Evolutionary conservation across 2,113 vertebrate species (phyloP).

Genomic region (Haemorhous mexicanus): DNA sequence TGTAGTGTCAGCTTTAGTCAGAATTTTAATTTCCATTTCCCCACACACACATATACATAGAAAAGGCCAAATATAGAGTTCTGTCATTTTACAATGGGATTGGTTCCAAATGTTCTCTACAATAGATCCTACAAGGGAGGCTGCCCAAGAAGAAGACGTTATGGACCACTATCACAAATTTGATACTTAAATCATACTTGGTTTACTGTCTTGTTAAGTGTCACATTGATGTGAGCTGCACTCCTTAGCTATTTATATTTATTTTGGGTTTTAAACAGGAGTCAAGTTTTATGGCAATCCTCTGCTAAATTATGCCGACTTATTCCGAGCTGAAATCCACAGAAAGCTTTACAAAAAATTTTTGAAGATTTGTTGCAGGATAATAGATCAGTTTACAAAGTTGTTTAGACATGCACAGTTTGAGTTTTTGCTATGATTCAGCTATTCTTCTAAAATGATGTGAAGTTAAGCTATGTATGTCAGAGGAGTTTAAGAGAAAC

Average conservation of each 20-base stretch:
- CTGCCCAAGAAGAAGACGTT: neutral
- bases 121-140: neutral
- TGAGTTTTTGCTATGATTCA: neutral
- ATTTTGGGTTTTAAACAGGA: neutral
- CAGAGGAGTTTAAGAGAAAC: neutral
- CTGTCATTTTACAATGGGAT: neutral
- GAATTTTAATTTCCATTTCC: neutral
- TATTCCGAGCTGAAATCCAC: neutral
- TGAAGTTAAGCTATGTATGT: neutral
- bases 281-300: neutral
- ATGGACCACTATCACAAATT: neutral
- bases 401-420: neutral
- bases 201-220: neutral
- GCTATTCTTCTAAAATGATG: neutral
- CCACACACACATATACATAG: neutral
- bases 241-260: neutral
- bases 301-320: neutral
- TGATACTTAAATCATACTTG: neutral
- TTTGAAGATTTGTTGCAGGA: neutral
- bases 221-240: neutral
- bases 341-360: neutral
- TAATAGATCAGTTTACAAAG: neutral
- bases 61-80: neutral
- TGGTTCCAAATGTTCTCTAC: neutral
- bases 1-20: neutral